Conservation (phyloP, 2,797 vertebrate species). For the Champsocephalus esox region DNA sequence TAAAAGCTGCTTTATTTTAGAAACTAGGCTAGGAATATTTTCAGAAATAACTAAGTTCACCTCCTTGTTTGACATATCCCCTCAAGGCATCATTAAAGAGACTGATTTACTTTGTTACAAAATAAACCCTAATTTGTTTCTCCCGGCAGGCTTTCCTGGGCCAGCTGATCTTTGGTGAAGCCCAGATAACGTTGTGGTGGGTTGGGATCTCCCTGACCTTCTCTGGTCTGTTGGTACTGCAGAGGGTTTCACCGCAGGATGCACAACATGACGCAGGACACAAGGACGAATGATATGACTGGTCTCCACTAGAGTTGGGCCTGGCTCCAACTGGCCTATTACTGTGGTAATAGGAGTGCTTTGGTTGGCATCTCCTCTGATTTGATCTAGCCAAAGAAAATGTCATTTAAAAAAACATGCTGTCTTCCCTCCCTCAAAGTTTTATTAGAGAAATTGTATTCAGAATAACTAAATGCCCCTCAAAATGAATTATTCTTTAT, state of each 20-base stretch:
- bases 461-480: neutral
- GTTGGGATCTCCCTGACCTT: constrained; percentile 91
- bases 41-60: constrained; percentile 36
- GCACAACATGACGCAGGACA: constrained; percentile 48
- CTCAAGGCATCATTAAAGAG: neutral
- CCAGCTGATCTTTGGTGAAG: constrained; percentile 86
- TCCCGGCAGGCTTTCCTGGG: constrained; percentile 82
- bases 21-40: constrained; percentile 51
- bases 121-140: neutral
- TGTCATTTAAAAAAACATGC: neutral
- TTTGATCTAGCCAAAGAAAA: constrained; percentile 39
- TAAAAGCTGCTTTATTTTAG: constrained; percentile 50
- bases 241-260: constrained; percentile 82
- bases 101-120: neutral
- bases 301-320: constrained; percentile 53
- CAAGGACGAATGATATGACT: constrained; percentile 73
- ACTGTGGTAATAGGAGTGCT: constrained; percentile 14
- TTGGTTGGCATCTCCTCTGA: constrained; percentile 32
- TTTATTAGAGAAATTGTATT: neutral
- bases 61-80: constrained; percentile 5
- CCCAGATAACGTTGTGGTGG: constrained; percentile 92
- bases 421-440: neutral
- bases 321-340: constrained; percentile 17
- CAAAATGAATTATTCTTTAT: neutral
- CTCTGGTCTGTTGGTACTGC: constrained; percentile 91